A percentile compares a stretch with the other conserved stretches of the same genome.
Conservation (phyloP, 1,140 invertebrate genomes). For the Tigriopus japonicus region DNA sequence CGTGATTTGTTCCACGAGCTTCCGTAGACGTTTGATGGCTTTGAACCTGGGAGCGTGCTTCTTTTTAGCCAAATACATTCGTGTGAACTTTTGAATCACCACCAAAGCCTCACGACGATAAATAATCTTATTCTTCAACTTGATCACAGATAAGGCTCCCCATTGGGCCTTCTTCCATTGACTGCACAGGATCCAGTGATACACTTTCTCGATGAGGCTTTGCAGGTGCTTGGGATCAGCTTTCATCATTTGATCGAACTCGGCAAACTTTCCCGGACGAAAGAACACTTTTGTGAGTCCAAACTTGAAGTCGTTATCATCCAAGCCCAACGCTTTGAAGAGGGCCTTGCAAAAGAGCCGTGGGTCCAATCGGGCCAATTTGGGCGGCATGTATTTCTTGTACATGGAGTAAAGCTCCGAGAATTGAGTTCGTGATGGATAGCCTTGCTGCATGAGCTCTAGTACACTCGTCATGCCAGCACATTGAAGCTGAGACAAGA, state of each 20-base stretch:
- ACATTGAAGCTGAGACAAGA: constrained; percentile 81
- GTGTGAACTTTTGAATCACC: constrained; percentile 58
- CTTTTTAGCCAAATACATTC: constrained; percentile 58
- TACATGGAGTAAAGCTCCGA: constrained; percentile 80
- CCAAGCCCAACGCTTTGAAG: constrained; percentile 55
- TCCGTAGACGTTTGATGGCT: constrained; percentile 14
- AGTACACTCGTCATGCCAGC: constrained; percentile 88
- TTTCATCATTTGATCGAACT: constrained; percentile 92
- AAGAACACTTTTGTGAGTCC: constrained; percentile 93
- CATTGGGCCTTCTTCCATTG: constrained; percentile 84
- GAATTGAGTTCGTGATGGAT: constrained; percentile 75
- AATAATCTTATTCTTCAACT: constrained; percentile 43
- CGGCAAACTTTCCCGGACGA: constrained; percentile 88
- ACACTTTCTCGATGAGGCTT: constrained; percentile 51
- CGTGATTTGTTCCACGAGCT: constrained; percentile 29
- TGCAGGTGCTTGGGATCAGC: constrained; percentile 79
- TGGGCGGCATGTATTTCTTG: constrained; percentile 57
- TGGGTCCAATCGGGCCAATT: constrained; percentile 56
- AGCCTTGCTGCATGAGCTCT: constrained; percentile 85
- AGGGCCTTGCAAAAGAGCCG: constrained; percentile 68
- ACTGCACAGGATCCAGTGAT: constrained; percentile 66
- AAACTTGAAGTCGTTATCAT: constrained; percentile 87
- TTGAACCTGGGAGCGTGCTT: constrained; percentile 49
- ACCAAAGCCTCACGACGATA: constrained; percentile 50
- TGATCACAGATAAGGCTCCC: constrained; percentile 75